Base-by-base conservation (phyloP, 1,140 invertebrate species). In the Leptonema lineaticorne region DNA sequence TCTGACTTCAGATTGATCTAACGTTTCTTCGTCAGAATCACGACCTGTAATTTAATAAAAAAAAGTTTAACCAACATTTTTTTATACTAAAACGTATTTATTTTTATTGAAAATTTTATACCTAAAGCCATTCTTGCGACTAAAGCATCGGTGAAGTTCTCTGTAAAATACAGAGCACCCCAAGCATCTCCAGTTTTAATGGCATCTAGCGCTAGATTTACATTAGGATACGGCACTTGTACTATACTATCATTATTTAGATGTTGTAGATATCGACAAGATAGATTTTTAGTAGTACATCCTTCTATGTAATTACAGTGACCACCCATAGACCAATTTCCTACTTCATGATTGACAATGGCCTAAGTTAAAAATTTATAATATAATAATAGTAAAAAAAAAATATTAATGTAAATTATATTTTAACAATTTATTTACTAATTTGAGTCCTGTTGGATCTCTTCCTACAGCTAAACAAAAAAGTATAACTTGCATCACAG, bases 391-490 rank as follows among this genome's bases (percentile, higher is more conserved):
- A 50, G 18, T 65, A 50, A 18, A 45, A 57, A 37, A 37, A 3
- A 27, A 27, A 29, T n/a, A 26, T 53, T 67, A n/a, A 14, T 58
- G 20, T 29, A 4, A 29, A 1, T 24, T 26, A 65, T 50, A 16
- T 24, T 16, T 20, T 66, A 30, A 18, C 14, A 46, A 46, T 60
- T 41, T 11, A 75, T 77, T 77, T 22, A 82, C 81, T 62, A 98
- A 74, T 70, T 87, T 87, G 0, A 98, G 84, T 48, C 91, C 90
- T 57, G 87, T 89, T 0, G 96, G 96, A 76, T 96, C 92, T 26
- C 92, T 86, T 65, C 96, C 96, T 72, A 98, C 96, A 22, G 95
- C 93, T 69, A 96, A 77, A 79, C 95, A 98, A 84, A 98, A 98
- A 2, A 97, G 85, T 50, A 96, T 91, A n/a, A 95, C 94, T 84